Percentiles rank a stretch among this genome's conserved stretches.
These are phyloP conservation scores for Cheilosia pagana DNA, from an alignment of 2,888 invertebrate species.

Conservation along the genomic window DNA sequence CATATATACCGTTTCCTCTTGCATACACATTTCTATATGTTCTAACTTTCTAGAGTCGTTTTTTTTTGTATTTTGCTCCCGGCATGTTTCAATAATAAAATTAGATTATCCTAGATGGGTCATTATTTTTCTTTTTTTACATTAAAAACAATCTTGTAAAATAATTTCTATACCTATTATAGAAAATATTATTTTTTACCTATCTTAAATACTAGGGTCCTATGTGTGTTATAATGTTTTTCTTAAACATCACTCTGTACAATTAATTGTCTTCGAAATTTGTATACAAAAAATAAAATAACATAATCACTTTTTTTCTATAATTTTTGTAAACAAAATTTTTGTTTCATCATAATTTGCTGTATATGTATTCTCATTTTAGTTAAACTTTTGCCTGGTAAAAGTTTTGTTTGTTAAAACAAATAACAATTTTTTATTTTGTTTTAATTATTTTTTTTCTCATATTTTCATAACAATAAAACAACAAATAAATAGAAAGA, in stretches of 20 bases:
- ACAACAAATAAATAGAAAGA: slow-evolving; percentile 24
- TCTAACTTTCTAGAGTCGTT: slow-evolving; percentile 29
- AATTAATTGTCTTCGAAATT: slow-evolving; percentile 28
- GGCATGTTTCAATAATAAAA: slow-evolving; percentile 66
- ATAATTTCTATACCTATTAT: slow-evolving; percentile 59
- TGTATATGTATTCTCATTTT: not conserved
- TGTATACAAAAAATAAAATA: slow-evolving; percentile 13
- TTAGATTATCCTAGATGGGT: slow-evolving; percentile 33
- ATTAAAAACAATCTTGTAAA: slow-evolving; percentile 59
- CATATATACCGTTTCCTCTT: slow-evolving; percentile 30
- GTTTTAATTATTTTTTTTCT: not conserved
- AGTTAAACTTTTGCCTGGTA: not conserved
- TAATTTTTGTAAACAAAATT: slow-evolving; percentile 18
- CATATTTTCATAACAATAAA: slow-evolving; percentile 10
- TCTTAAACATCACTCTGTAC: slow-evolving; percentile 41
- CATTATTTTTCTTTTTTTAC: slow-evolving; percentile 37
- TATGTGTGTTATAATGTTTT: slow-evolving; percentile 34
- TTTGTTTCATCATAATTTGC: not conserved
- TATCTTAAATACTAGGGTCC: slow-evolving; percentile 50
- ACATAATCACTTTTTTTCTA: slow-evolving; percentile 9
- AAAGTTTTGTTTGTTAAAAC: slow-evolving; percentile 10
- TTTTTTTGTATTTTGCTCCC: slow-evolving; percentile 64
- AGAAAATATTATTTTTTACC: slow-evolving; percentile 64
- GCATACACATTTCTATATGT: slow-evolving; percentile 37
- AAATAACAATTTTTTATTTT: slow-evolving; percentile 9